Evolutionary conservation across 2,888 invertebrate species (phyloP).

Genomic region (Orchesellides sinensis): DNA sequence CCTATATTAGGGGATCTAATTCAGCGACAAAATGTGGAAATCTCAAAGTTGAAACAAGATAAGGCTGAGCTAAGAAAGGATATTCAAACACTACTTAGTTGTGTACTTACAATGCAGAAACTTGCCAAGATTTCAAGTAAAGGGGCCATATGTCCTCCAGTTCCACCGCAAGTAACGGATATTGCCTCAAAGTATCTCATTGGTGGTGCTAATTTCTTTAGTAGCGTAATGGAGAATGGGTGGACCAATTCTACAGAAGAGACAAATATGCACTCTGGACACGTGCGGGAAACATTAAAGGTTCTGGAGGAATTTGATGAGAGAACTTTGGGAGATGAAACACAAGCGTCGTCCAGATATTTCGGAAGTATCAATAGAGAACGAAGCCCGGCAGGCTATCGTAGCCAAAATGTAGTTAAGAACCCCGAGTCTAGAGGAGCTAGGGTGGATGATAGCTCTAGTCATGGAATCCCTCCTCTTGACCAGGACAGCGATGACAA

Average conservation of each 20-base stretch:
- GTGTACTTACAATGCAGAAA: constrained; percentile 63
- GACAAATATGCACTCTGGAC: neutral
- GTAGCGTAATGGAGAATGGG: constrained; percentile 57
- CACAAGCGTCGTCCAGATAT: neutral
- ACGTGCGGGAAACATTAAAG: constrained; percentile 18
- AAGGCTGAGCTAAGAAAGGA: constrained; percentile 65
- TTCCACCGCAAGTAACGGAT: constrained; percentile 67
- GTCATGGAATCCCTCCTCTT: constrained; percentile 66
- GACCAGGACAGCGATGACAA: constrained; percentile 67
- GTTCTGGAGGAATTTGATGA: constrained; percentile 42
- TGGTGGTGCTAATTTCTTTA: constrained; percentile 51
- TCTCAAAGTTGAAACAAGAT: constrained; percentile 57
- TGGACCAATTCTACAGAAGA: neutral
- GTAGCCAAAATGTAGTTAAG: too few species aligned
- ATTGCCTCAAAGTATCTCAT: constrained; percentile 67
- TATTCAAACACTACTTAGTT: constrained; percentile 67
- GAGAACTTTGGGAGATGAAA: neutral
- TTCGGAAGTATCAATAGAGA: constrained; percentile 12
- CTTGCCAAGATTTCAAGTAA: constrained; percentile 56
- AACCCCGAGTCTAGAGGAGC: constrained; percentile 17
- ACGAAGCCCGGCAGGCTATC: too few species aligned
- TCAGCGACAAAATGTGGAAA: constrained; percentile 66
- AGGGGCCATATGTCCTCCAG: constrained; percentile 54
- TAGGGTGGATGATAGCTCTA: constrained; percentile 40
- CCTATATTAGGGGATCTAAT: constrained; percentile 66